Conservation (phyloP, 1,140 invertebrate species). For the Papilio polytes region DNA sequence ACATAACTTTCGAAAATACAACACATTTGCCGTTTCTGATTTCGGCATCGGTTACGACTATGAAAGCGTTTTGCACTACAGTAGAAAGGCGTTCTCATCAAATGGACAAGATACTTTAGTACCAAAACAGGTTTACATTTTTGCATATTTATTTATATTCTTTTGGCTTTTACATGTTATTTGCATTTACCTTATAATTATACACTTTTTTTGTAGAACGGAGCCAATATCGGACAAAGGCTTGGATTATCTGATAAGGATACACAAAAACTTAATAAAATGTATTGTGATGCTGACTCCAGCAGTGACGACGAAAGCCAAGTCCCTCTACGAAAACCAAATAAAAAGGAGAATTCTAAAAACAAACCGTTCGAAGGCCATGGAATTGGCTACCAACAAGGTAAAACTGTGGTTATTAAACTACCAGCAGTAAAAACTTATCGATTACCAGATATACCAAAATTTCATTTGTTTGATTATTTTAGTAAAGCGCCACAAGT, state of each 20-base stretch:
- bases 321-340: slow-evolving; percentile 45
- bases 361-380: slow-evolving; percentile 76
- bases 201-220: slow-evolving; percentile 58
- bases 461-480: slow-evolving; percentile 73
- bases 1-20: slow-evolving; percentile 90
- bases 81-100: slow-evolving; percentile 86
- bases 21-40: slow-evolving; percentile 85
- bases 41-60: slow-evolving; percentile 89
- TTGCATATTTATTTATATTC: slow-evolving; percentile 42
- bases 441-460: slow-evolving; percentile 59
- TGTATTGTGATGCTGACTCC: slow-evolving; percentile 84
- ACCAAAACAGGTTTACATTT: slow-evolving; percentile 76
- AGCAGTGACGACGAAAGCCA: slow-evolving; percentile 47
- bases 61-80: slow-evolving; percentile 90
- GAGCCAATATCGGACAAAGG: slow-evolving; percentile 86
- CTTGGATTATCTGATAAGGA: slow-evolving; percentile 88
- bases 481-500: slow-evolving; percentile 75
- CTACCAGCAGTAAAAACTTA: slow-evolving; percentile 65
- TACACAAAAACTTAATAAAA: slow-evolving; percentile 86
- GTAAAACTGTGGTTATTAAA: slow-evolving; percentile 79
- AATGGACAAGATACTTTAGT: slow-evolving; percentile 87
- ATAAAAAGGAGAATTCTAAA: slow-evolving; percentile 63
- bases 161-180: not conserved
- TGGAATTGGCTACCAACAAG: slow-evolving; percentile 79
- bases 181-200: not conserved